Evolutionary conservation across 1,140 invertebrate genomes (phyloP).

Genomic region (Drosophila grimshawi): DNA sequence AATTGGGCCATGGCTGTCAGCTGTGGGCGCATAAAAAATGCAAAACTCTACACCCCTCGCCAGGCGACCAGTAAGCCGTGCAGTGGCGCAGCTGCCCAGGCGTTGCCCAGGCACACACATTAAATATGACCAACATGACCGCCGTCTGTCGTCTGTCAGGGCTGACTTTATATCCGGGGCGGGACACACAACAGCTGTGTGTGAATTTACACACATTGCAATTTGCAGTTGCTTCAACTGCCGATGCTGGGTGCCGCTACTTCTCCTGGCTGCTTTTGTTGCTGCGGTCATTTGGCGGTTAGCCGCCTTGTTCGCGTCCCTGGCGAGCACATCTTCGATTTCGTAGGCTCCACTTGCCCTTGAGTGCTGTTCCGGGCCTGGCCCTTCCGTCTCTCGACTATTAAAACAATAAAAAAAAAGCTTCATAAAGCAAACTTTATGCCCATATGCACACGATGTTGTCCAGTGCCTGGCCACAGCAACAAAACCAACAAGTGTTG

Average conservation of each 20-base stretch:
- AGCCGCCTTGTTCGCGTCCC: conserved; percentile 70
- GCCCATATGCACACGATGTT: conserved; percentile 2
- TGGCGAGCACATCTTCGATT: conserved; percentile 72
- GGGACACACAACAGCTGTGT: conserved; percentile 26
- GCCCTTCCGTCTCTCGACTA: conserved; percentile 27
- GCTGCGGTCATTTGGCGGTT: conserved; percentile 77
- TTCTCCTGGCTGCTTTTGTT: conserved; percentile 5
- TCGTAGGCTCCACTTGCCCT: conserved; percentile 30
- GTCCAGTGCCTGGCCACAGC: conserved; percentile 36
- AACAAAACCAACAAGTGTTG: conserved; percentile 53
- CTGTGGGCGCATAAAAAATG: conserved; percentile 80
- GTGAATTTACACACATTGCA: conserved; percentile 76
- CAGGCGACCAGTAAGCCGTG: conserved; percentile 27
- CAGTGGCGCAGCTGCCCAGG: conserved; percentile 51
- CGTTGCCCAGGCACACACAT: conserved; percentile 70
- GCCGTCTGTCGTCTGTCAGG: conserved; percentile 51
- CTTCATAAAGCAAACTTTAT: conserved; percentile 73
- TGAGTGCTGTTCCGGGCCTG: background rate
- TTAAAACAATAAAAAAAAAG: conserved; percentile 48
- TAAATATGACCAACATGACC: conserved; percentile 74
- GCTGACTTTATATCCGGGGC: conserved; percentile 75
- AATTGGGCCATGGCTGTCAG: conserved; percentile 60
- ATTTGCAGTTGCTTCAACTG: conserved; percentile 44
- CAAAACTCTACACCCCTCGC: conserved; percentile 26
- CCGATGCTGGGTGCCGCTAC: conserved; percentile 1